Evolutionary conservation across 2,797 vertebrate species (phyloP).

Genomic region (Apodemus agrarius): DNA sequence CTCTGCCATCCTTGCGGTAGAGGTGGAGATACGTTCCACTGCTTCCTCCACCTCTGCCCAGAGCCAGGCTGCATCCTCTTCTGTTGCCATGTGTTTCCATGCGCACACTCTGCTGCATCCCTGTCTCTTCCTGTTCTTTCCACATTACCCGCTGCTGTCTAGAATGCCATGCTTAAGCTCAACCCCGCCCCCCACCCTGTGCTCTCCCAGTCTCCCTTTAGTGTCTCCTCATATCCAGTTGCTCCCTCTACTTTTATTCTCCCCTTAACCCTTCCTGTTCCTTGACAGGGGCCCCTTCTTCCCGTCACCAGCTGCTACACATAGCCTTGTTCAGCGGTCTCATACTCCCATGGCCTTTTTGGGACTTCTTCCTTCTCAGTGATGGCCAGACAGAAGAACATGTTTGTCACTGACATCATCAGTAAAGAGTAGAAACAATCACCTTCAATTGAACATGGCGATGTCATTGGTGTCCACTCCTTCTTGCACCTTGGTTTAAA

Average conservation of each 20-base stretch:
- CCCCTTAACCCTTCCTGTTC: neutral
- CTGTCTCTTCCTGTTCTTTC: neutral
- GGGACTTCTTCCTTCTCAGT: neutral
- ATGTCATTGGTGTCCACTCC: neutral
- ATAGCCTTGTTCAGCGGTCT: neutral
- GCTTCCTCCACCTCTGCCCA: neutral
- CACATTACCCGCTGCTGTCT: accelerated
- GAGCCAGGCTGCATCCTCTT: accelerated
- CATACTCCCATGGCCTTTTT: accelerated
- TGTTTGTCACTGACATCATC: neutral
- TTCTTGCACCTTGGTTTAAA: neutral
- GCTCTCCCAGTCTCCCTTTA: too few relatives aligned
- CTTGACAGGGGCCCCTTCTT: neutral
- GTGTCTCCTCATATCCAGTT: accelerated
- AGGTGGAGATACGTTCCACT: neutral
- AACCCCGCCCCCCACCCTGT: accelerated
- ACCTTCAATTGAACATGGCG: neutral
- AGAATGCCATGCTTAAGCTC: accelerated
- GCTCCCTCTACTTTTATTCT: neutral
- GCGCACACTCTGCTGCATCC: accelerated
- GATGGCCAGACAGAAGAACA: neutral
- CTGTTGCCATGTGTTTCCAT: accelerated
- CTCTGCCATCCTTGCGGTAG: neutral
- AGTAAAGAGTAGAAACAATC: neutral
- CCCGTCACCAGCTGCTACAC: neutral